Conservation (phyloP, 2,888 invertebrate species). For the Yponomeuta malinellus region DNA sequence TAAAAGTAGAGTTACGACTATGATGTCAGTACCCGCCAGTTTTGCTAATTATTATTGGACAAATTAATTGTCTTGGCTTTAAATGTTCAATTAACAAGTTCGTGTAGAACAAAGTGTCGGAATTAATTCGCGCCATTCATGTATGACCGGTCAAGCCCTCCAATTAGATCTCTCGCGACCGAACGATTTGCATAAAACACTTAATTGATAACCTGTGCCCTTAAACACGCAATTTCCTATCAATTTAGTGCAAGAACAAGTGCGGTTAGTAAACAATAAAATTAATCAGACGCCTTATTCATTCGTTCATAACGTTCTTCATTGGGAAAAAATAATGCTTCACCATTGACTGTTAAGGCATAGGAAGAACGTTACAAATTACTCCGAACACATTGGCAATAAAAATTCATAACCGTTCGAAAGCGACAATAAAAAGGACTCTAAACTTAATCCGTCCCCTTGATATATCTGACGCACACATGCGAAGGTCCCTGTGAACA, state of each 20-base stretch:
- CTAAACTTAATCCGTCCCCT: conserved; percentile 13
- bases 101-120: neutral
- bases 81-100: neutral
- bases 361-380: conserved; percentile 5
- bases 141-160: neutral
- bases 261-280: neutral
- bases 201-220: conserved; percentile 8
- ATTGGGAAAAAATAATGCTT: neutral
- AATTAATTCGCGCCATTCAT: conserved; percentile 1
- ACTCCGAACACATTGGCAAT: conserved; percentile 11
- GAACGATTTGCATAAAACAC: conserved; percentile 13
- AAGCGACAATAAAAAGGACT: conserved; percentile 17
- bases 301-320: neutral
- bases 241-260: neutral
- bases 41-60: neutral
- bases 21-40: neutral
- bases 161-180: neutral
- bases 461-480: conserved; percentile 31
- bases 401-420: conserved; percentile 21
- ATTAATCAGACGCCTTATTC: neutral
- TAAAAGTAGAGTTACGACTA: neutral
- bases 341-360: neutral
- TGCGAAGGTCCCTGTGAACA: conserved; percentile 38
- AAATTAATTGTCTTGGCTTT: neutral
- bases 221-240: neutral